phyloP scores from a whole-genome alignment of 2,113 vertebrate genomes.

The human region DNA sequence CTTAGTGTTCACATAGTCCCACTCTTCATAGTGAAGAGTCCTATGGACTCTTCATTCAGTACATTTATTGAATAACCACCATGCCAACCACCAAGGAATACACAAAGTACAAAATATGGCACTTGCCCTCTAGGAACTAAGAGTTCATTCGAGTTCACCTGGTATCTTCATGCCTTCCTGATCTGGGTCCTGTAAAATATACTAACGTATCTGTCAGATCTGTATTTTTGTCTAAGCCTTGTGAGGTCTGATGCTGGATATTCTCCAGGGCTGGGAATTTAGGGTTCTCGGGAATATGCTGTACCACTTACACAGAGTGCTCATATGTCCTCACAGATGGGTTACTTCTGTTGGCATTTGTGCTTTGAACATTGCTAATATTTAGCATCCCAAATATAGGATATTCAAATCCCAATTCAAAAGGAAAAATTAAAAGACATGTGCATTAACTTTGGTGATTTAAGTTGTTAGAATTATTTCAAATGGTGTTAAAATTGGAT shows the following conservation, averaged over 20 bases:
- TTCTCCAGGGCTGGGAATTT: neutral
- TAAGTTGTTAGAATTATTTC: slow-evolving; percentile 30
- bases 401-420: neutral
- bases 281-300: neutral
- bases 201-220: too few relatives aligned
- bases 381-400: neutral
- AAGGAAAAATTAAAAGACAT: neutral
- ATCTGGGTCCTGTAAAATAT: neutral
- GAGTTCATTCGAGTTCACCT: neutral
- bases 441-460: neutral
- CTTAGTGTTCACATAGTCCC: neutral
- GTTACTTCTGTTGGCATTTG: neutral
- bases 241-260: neutral
- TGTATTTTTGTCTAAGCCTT: neutral
- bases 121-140: neutral
- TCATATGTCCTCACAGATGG: neutral
- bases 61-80: neutral
- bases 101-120: neutral
- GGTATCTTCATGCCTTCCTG: neutral
- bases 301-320: neutral
- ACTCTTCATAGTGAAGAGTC: neutral
- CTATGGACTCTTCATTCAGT: neutral
- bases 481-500: neutral
- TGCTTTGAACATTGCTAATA: neutral
- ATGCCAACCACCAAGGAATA: neutral